These are phyloP conservation scores for Lutra lutra DNA, from an alignment of 2,797 vertebrate species.

Conservation along the genomic window DNA sequence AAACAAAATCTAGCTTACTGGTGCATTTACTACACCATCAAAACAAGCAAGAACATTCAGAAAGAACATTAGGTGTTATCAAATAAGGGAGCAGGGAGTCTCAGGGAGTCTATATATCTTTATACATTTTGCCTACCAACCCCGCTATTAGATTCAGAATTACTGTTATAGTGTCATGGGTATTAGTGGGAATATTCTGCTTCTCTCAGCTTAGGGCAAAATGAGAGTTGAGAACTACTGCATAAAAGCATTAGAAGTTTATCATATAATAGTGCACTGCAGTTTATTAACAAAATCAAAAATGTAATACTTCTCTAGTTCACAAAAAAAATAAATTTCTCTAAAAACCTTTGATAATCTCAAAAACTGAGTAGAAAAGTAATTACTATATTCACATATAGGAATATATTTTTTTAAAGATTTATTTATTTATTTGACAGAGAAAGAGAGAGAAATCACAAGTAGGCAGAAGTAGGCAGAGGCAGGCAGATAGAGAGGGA, in stretches of 20 bases:
- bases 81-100: neutral
- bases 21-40: neutral
- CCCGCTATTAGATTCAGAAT: neutral
- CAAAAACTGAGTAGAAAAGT: neutral
- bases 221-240: neutral
- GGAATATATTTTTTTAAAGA: neutral
- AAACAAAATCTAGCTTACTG: neutral
- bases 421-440: too few species aligned
- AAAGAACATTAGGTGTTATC: neutral
- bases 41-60: neutral
- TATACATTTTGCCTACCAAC: neutral
- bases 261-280: neutral
- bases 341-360: constrained; percentile 17
- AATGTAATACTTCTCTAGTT: neutral
- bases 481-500: too few species aligned
- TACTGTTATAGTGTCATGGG: neutral
- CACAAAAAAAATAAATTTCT: neutral
- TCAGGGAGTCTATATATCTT: neutral
- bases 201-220: neutral
- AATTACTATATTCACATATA: neutral
- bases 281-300: neutral
- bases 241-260: neutral
- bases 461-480: too few species aligned
- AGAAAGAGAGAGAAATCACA: too few species aligned
- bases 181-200: neutral